These are phyloP conservation scores for Bufotes viridis DNA, from an alignment of 2,797 vertebrate genomes.

Conservation along the genomic window DNA sequence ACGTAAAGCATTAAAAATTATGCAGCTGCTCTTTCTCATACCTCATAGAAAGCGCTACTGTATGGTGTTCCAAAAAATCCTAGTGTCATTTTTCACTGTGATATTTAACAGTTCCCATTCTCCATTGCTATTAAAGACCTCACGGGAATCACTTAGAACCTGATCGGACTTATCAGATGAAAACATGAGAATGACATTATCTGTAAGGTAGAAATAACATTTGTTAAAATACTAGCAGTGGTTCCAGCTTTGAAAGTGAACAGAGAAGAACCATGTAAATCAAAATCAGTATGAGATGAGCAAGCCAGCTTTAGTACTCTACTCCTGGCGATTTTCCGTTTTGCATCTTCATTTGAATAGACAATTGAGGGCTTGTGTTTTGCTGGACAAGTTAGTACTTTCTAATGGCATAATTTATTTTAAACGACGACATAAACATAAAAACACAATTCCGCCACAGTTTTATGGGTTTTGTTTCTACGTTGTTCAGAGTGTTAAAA, in stretches of 20 bases:
- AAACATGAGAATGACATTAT: background rate
- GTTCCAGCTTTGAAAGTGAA: background rate
- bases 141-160: background rate
- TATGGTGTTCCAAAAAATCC: no score
- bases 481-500: no score
- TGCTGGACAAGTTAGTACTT: no score
- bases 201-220: constrained; percentile 3
- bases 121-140: constrained; percentile 1
- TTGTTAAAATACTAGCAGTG: background rate
- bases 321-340: no score
- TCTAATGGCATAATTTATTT: no score
- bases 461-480: no score
- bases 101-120: constrained; percentile 35
- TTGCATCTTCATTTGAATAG: no score
- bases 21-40: background rate
- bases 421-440: no score
- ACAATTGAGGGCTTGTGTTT: no score
- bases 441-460: no score
- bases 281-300: background rate
- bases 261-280: background rate
- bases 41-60: constrained; percentile 30
- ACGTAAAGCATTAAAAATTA: background rate
- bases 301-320: no score
- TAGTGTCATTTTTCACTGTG: background rate
- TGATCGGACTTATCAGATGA: background rate